Percentiles rank a stretch among this genome's conserved stretches.
Conservation (phyloP, 2,888 invertebrate genomes). For the Pristionchus entomophagus region DNA sequence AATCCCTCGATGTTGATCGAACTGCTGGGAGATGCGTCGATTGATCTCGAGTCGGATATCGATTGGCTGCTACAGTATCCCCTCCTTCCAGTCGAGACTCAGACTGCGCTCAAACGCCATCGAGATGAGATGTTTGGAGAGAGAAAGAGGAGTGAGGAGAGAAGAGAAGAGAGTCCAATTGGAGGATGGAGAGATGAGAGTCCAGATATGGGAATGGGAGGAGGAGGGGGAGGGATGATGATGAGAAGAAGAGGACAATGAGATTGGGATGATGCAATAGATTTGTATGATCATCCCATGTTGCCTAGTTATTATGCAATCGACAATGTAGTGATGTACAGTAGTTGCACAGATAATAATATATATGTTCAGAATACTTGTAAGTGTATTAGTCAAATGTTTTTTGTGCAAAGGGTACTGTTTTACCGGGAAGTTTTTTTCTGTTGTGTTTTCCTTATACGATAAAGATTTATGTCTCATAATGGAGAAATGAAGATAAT, state of each 20-base stretch:
- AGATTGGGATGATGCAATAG: neutral
- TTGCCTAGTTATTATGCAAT: neutral
- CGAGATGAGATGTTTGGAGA: neutral
- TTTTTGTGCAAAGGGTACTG: conserved; percentile 6
- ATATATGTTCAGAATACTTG: neutral
- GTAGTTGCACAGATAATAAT: neutral
- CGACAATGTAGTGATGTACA: neutral
- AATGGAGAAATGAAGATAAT: neutral
- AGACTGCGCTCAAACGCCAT: neutral
- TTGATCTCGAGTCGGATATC: conserved; percentile 22
- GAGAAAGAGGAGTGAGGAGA: conserved; percentile 34
- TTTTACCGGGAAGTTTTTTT: neutral
- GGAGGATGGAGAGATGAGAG: conserved; percentile 18
- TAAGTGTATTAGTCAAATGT: neutral
- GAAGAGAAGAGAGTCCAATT: conserved; percentile 4
- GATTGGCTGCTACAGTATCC: conserved; percentile 41
- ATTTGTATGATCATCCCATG: neutral
- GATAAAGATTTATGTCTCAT: neutral
- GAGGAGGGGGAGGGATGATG: conserved; percentile 20
- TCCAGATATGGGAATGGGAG: neutral
- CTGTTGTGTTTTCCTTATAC: neutral
- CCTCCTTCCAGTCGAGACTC: neutral
- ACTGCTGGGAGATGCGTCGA: conserved; percentile 3
- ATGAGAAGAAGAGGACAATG: conserved; percentile 29
- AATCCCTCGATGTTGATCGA: conserved; percentile 19